phyloP scores from a whole-genome alignment of 2,888 invertebrate genomes.

The Ashinkailepas kermadecensis region DNA sequence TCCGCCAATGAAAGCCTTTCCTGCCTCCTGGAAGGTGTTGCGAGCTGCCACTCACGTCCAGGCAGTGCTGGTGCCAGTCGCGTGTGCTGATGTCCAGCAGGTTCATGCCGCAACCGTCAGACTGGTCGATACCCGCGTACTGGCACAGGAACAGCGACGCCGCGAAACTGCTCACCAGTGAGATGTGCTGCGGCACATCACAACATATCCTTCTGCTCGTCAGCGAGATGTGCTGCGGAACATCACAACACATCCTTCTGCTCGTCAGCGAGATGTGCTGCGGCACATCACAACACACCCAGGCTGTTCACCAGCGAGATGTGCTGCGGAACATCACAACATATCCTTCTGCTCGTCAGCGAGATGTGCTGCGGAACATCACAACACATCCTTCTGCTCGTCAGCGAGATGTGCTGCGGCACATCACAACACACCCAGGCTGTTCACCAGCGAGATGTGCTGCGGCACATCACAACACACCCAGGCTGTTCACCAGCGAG shows the following conservation, averaged over 20 bases:
- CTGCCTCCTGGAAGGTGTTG: neutral
- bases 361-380: too few relatives aligned
- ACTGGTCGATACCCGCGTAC: conserved; percentile 80
- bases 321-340: conserved; percentile 59
- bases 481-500: too few relatives aligned
- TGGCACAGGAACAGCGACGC: conserved; percentile 78
- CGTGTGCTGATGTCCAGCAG: conserved; percentile 71
- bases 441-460: too few relatives aligned
- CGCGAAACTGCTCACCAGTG: conserved; percentile 85
- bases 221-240: too few relatives aligned
- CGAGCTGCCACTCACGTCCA: conserved; percentile 51
- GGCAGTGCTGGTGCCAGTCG: conserved; percentile 64
- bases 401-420: conserved; percentile 70
- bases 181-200: conserved; percentile 59
- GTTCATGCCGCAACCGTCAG: conserved; percentile 97
- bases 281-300: too few relatives aligned
- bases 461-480: too few relatives aligned
- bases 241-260: too few relatives aligned
- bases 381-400: conserved; percentile 59
- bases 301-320: conserved; percentile 92
- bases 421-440: conserved; percentile 33
- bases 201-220: too few relatives aligned
- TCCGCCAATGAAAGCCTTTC: too few relatives aligned
- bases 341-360: too few relatives aligned
- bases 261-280: too few relatives aligned